Base-by-base conservation (phyloP, 2,888 invertebrate genomes). In the Strigamia crassipes region DNA sequence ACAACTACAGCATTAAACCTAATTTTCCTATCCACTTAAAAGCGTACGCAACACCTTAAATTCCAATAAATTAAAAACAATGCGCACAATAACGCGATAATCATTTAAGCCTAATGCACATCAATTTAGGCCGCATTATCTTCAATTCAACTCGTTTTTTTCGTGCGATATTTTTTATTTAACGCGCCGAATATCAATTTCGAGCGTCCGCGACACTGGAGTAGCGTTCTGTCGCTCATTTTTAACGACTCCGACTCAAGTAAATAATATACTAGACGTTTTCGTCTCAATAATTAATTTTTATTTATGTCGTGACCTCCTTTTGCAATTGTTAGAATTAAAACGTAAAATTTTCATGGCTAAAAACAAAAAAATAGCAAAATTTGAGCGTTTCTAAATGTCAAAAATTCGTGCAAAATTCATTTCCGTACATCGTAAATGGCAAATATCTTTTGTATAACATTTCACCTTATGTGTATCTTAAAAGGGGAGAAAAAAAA, bases 1-100 rank as follows among this genome's bases (percentile, higher is more conserved):
- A 66, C 61, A 66, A 66, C 61, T 66, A 66, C 61, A 66, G 46
- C 23, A 66, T 66, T 66, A 66, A 66, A 18, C 61, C 23, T 66
- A 66, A 66, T 66, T 66, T 23, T 23, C 21, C 61, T 66, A 66
- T 23, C 21, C 21, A 66, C 61, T 66, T 66, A 66, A 66, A 66
- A 66, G 23, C 61, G n/a, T 23, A n/a, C 46, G 15, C 46, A 66
- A 66, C 61, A 66, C 23, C 23, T 66, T 66, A 18, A 66, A 23
- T 66, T 66, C 21, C 21, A 23, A 66, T 66, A 66, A 18, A 66
- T 23, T 23, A 66, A 66, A 66, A 66, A 23, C 21, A 38, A 38
- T 10, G 38, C 38, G 6, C 38, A 6, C 4, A 51, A 51, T 18
- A 18, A 18, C 18, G 6, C 12, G 6, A 3, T 18, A 51, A 51